Evolutionary conservation across 2,888 invertebrate species (phyloP).

Genomic region (Amphipoea oculea): DNA sequence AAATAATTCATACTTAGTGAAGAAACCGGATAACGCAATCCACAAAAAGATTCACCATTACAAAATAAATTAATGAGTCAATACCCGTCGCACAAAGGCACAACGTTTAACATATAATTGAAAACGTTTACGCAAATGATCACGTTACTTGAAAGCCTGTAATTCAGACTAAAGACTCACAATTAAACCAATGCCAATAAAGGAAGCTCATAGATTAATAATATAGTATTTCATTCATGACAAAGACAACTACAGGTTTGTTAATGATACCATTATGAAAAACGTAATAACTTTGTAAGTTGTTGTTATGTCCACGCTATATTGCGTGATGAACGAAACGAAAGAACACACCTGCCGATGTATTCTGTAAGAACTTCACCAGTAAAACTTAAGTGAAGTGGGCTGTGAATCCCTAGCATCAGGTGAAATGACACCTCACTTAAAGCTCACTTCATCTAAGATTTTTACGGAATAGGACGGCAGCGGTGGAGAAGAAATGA

Average conservation of each 20-base stretch:
- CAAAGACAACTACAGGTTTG: constrained; percentile 13
- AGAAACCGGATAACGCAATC: neutral
- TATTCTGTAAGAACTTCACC: neutral
- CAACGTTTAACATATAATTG: constrained; percentile 14
- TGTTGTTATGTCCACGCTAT: constrained; percentile 25
- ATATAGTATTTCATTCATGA: constrained; percentile 30
- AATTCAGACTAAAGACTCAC: constrained; percentile 18
- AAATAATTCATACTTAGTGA: neutral
- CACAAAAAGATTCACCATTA: neutral
- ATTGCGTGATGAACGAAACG: neutral
- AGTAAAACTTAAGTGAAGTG: neutral
- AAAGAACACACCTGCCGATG: neutral
- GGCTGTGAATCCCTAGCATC: neutral
- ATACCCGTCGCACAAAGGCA: constrained; percentile 14
- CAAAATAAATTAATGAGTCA: constrained; percentile 17
- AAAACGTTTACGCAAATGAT: constrained; percentile 34
- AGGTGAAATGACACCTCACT: too few relatives aligned
- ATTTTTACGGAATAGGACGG: neutral
- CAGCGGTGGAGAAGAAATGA: too few relatives aligned
- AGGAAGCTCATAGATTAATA: constrained; percentile 22
- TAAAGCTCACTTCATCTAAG: too few relatives aligned
- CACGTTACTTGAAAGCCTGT: neutral
- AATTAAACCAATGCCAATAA: constrained; percentile 15
- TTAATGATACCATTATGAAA: constrained; percentile 41
- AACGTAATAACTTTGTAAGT: neutral